These are phyloP conservation scores for Xenopus borealis DNA, from an alignment of 2,113 vertebrate species.

Conservation along the genomic window DNA sequence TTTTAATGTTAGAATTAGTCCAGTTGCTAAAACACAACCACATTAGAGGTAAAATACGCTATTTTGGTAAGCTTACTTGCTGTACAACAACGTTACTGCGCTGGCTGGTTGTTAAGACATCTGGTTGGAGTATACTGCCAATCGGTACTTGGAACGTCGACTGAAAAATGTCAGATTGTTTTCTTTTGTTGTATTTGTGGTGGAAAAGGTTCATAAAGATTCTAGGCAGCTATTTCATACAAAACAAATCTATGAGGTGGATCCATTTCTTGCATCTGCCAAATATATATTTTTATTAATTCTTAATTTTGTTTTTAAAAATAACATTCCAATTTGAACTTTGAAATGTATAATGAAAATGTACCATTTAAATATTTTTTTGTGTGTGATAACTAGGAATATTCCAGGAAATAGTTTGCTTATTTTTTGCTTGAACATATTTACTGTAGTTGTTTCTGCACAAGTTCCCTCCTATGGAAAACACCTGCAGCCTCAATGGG, in stretches of 20 bases:
- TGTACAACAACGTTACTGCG: constrained; percentile 29
- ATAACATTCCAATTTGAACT: neutral
- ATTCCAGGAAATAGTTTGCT: too few species aligned
- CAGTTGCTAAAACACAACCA: constrained; percentile 1
- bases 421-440: too few species aligned
- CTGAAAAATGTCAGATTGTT: constrained; percentile 39
- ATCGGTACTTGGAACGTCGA: constrained; percentile 36
- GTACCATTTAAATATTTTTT: too few species aligned
- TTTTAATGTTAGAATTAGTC: constrained; percentile 15
- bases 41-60: constrained; percentile 19
- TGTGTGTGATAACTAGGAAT: too few species aligned
- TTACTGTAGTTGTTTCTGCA: too few species aligned
- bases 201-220: constrained; percentile 38
- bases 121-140: constrained; percentile 32
- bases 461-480: too few species aligned
- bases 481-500: too few species aligned
- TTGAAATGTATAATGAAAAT: too few species aligned
- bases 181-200: constrained; percentile 45
- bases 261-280: constrained; percentile 16
- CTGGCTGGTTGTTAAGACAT: constrained; percentile 29
- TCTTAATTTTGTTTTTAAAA: constrained; percentile 17
- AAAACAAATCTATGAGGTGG: constrained; percentile 44
- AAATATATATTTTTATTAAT: constrained; percentile 22
- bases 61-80: constrained; percentile 5
- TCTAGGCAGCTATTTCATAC: constrained; percentile 38